Evolutionary conservation across 2,113 vertebrate genomes (phyloP).

Genomic region (Seriola aureovittata): DNA sequence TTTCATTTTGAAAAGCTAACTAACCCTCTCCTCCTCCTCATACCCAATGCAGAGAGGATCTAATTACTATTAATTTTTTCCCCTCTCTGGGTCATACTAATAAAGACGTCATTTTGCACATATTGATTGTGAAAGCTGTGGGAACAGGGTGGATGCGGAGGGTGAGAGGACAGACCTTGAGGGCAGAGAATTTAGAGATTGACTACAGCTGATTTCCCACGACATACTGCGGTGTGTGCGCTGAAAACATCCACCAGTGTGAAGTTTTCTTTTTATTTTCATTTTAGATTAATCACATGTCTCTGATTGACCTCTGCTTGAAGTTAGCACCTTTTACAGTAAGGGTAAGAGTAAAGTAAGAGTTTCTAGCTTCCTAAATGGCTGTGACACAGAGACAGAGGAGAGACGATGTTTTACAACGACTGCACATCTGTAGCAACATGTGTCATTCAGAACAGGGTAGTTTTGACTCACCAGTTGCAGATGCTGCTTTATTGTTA

Average conservation of each 20-base stretch:
- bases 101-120: conserved; percentile 58
- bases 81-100: conserved; percentile 57
- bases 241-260: not conserved
- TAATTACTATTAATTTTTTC: conserved; percentile 49
- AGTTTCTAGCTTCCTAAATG: too few relatives aligned
- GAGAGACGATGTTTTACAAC: too few relatives aligned
- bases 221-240: not conserved
- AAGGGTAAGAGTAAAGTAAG: too few relatives aligned
- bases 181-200: conserved; percentile 39
- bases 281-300: not conserved
- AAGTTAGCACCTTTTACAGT: not conserved
- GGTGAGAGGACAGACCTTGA: conserved; percentile 40
- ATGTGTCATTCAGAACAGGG: too few relatives aligned
- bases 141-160: conserved; percentile 39
- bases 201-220: conserved; percentile 50
- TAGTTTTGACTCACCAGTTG: too few relatives aligned
- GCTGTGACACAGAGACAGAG: too few relatives aligned
- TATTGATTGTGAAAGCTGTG: conserved; percentile 60
- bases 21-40: conserved; percentile 32
- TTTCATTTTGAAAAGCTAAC: conserved; percentile 56
- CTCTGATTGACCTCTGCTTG: not conserved
- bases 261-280: conserved; percentile 2
- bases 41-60: conserved; percentile 45
- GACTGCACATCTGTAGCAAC: too few relatives aligned
- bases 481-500: too few relatives aligned